These are phyloP conservation scores for Venustaconcha ellipsiformis DNA, from an alignment of 1,140 invertebrate genomes.

Conservation along the genomic window DNA sequence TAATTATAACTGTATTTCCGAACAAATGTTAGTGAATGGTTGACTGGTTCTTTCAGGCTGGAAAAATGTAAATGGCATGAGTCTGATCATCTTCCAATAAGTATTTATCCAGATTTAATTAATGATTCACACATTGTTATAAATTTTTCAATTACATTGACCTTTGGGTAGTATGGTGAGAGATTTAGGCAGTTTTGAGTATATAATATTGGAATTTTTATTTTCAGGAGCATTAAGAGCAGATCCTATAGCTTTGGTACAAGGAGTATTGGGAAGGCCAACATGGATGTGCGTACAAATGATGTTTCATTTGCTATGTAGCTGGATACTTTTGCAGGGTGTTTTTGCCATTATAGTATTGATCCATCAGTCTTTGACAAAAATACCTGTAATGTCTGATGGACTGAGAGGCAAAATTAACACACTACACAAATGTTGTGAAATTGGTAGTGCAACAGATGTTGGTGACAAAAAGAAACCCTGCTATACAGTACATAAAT, in stretches of 20 bases:
- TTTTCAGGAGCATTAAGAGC: slow-evolving; percentile 73
- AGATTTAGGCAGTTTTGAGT: too few relatives aligned
- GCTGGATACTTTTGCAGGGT: neutral
- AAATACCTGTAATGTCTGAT: neutral
- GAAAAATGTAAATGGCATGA: too few relatives aligned
- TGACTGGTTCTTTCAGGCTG: too few relatives aligned
- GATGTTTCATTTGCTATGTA: slow-evolving; percentile 9
- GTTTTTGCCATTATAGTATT: neutral
- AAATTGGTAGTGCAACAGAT: neutral
- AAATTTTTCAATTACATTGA: neutral
- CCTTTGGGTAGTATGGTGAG: too few relatives aligned
- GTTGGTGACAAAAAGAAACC: too few relatives aligned
- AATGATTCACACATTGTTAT: too few relatives aligned
- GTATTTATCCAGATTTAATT: too few relatives aligned
- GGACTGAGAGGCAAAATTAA: neutral
- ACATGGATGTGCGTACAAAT: slow-evolving; percentile 55
- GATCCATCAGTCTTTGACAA: neutral
- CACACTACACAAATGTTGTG: neutral
- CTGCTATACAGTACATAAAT: too few relatives aligned
- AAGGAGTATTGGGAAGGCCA: slow-evolving; percentile 74
- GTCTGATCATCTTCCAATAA: too few relatives aligned
- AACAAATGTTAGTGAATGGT: too few relatives aligned
- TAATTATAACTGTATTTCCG: too few relatives aligned
- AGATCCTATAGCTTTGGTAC: slow-evolving; percentile 71
- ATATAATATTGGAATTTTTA: slow-evolving; percentile 1